Evolutionary conservation across 1,140 invertebrate genomes (phyloP).

Genomic region (Drosophila mojavensis): DNA sequence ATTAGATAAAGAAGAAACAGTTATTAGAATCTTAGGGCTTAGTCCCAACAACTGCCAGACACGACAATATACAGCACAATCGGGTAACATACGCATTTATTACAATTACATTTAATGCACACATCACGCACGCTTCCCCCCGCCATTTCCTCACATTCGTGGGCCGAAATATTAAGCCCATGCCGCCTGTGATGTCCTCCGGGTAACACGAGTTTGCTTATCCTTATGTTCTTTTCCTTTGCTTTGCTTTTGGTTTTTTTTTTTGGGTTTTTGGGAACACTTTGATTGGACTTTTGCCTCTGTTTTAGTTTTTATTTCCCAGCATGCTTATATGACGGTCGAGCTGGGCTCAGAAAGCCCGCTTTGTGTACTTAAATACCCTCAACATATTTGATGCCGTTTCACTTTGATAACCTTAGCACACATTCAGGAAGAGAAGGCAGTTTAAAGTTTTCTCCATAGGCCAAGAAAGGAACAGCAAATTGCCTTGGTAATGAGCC

Average conservation of each 20-base stretch:
- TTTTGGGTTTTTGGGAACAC: not conserved
- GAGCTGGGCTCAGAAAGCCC: not conserved
- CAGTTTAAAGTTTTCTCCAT: not conserved
- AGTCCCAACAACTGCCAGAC: not conserved
- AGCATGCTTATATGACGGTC: not conserved
- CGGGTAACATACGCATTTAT: conserved; percentile 66
- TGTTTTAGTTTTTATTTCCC: conserved; percentile 31
- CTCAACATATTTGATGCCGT: conserved; percentile 29
- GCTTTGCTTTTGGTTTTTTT: not conserved
- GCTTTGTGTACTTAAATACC: conserved; percentile 14
- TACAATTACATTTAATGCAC: conserved; percentile 59
- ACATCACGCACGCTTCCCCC: conserved; percentile 1
- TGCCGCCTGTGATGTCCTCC: conserved; percentile 13
- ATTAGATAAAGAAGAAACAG: conserved; percentile 19
- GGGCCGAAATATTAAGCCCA: not conserved
- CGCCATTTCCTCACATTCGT: not conserved
- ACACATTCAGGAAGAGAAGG: not conserved
- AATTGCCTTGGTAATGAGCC: conserved; percentile 22
- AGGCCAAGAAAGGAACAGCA: conserved; percentile 7
- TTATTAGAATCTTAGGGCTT: conserved; percentile 21
- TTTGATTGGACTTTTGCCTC: conserved; percentile 18
- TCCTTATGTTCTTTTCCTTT: not conserved
- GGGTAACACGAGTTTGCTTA: not conserved
- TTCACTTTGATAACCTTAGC: not conserved
- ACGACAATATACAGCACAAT: conserved; percentile 43